Base-by-base conservation (phyloP, 2,797 vertebrate species). In the Diplodus puntazzo region DNA sequence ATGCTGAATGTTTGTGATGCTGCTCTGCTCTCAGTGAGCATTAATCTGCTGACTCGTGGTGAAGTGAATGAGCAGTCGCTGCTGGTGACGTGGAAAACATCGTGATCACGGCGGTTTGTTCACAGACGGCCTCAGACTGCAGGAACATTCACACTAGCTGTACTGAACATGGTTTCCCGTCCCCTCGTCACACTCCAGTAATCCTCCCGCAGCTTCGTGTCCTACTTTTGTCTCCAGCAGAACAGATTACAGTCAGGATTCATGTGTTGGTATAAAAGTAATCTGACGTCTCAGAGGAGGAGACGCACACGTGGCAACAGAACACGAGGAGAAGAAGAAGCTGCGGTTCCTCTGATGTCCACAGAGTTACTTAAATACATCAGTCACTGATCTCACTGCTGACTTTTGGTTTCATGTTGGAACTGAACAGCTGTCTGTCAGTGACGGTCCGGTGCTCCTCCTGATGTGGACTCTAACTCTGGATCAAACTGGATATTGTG, bases 61-160 rank as follows among this genome's bases (percentile, higher is more conserved):
- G 69, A 43, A 43, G 10, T 11, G 66, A 46, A n/a, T 18, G 18
- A 58, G 61, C 18, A 11, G 16, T 63, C 14, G 18, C 64, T 53
- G 64, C 73, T 69, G 68, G 78, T 3, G 53, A 59, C 69, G 42
- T 12, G 30, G 58, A 81, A 77, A 52, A 69, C 27, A 78, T 78
- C 62, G 23, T 7, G 18, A 75, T 80, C 65, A 78, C 61, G 70
- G 78, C 13, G 11, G 13, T 34, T 63, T 43, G 12, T n/a, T 34
- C 59, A 7, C 9, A 42, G 58, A 23, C 21, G 25, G 27, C 13
- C 39, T n/a, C 42, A 50, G 39, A 71, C 48, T 17, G 65, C 1
- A 39, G 27, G 39, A 69, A 39, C 53, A 5, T 34, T 34, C 30
- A 34, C 7, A 34, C 30, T 3, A 30, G 30, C 27, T 67, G 18